Evolutionary conservation across 2,113 vertebrate species (phyloP), one percentile per base, ranked within the genome.

Genomic region (Diadophis punctatus): DNA sequence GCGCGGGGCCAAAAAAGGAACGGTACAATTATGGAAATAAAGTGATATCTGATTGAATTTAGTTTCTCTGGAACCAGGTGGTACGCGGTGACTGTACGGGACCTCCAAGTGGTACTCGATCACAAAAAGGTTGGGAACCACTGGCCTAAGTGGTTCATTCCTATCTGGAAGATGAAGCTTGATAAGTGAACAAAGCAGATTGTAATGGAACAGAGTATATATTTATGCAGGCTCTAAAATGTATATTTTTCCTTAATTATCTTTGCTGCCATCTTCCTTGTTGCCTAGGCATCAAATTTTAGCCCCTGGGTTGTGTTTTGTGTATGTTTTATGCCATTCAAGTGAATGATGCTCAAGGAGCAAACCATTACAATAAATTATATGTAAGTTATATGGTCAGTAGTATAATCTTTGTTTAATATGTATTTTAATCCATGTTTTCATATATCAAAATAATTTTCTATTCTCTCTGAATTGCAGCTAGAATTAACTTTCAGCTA

Each of bases 401-500:
- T 51, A 43, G 25, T 51, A 53, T 88, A 88, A 55, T 92, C 34
- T 84, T 55, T 34, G 12, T 16, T 85, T 89, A 85, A 39, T 39
- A 16, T 60, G 9, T 39, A 12, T 23, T 91, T 55, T 92, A 14
- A 74, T 90, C 0, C 0, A 0, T 58, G n/a, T 90, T 91, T 63
- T 91, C 89, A 95, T 91, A 51, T 48, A 49, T 86, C 27, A 14
- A 34, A 43, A 4, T 96, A 60, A 96, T 58, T 74, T 68, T 60
- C 2, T 90, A 88, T 95, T 88, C 49, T 94, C 89, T 94, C 94
- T 96, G 88, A 93, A 90, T 95, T 97, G 91, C 95, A 99, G 99
- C 97, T 99, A 89, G 99, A 99, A 95, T 97, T 99, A 94, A 98
- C 98, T 93, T 99, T 99, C 97, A 99, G 98, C 97, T 99, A 99